Base-by-base conservation (phyloP, 2,888 invertebrate species). In the Protodeltote pygarga region DNA sequence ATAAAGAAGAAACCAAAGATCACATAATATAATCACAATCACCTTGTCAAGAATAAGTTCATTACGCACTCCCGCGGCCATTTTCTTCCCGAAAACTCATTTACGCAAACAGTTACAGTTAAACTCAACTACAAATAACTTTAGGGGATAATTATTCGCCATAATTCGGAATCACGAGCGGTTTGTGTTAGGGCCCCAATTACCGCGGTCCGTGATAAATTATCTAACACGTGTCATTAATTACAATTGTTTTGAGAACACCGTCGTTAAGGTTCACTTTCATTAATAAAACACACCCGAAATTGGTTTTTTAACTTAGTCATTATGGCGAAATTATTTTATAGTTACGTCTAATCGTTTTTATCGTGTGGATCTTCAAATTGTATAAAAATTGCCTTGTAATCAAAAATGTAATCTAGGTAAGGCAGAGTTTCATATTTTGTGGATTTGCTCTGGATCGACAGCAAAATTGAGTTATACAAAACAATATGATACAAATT, bases 141-240 rank as follows among this genome's bases (percentile, higher is more conserved):
- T 34, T 11, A 3, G 9, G 11, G 20, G 8, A 54, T 58, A 55
- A 64, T n/a, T n/a, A n/a, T 60, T 61, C 50, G 40, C 34, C 21
- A 62, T 57, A 48, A 65, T 53, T 61, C 25, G 33, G 25, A 49
- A 52, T 52, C 60, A 40, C 29, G 34, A 51, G 33, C 42, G 49
- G 24, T 23, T 34, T 48, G 20, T 44, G 37, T 55, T 46, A 31
- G 34, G 21, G 5, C 21, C 45, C 49, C 47, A 69, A 67, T 59
- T 60, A 59, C 51, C 42, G 31, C 21, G 38, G 37, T 21, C 40
- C 53, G 54, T 60, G 49, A 73, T 68, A 63, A 70, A 73, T 73
- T 55, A 67, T 52, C 52, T 19, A 47, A 54, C 65, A 65, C 72
- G 65, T 72, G 72, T 69, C 57, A 47, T 62, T 73, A 73, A 73